Evolutionary conservation across 2,888 invertebrate species (phyloP), one percentile per base, ranked within the genome.

Genomic region (Andrena chrysosceles): DNA sequence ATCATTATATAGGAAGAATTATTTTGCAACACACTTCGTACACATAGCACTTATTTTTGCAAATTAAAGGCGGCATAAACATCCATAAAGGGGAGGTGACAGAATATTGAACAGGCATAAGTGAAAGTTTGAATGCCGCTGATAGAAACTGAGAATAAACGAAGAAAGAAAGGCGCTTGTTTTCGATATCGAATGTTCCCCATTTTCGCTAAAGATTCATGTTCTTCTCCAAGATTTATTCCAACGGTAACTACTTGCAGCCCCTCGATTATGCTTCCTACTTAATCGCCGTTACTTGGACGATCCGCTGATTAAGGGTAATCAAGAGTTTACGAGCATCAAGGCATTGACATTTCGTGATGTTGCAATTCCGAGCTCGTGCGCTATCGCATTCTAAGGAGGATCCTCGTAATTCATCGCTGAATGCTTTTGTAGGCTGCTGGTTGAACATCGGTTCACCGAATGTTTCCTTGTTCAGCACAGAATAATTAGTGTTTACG

Each of bases 271-370:
- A 42, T 16, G 49, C 6, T 62, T 62, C 42, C 29, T 20, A 48
- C n/a, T 26, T 52, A 26, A 68, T 75, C 33, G 13, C 5, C 13
- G 35, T 29, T 49, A 7, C 20, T 29, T 56, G 8, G 29, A 10
- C 26, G 23, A 23, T 10, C 26, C 13, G 3, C n/a, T 13, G 54
- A 67, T 80, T 70, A 79, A 2, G 26, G 2, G 13, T 26, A 74
- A 79, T 54, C n/a, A 8, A 56, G 26, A 23, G 23, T 75, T 35
- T 20, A 8, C 56, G 56, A 52, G 29, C 13, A 13, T 1, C 10
- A 35, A 26, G 26, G 33, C 72, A 72, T 72, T 76, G 76, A 79
- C 67, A 74, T 82, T 74, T 71, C 16, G 31, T 13, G 31, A 67
- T 59, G 68, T 62, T 42, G 77, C 48, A 68, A 60, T 62, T 48